Percentiles rank a stretch among this genome's conserved stretches.
Conservation (phyloP, 2,113 vertebrate genomes). For the Plectropomus leopardus region DNA sequence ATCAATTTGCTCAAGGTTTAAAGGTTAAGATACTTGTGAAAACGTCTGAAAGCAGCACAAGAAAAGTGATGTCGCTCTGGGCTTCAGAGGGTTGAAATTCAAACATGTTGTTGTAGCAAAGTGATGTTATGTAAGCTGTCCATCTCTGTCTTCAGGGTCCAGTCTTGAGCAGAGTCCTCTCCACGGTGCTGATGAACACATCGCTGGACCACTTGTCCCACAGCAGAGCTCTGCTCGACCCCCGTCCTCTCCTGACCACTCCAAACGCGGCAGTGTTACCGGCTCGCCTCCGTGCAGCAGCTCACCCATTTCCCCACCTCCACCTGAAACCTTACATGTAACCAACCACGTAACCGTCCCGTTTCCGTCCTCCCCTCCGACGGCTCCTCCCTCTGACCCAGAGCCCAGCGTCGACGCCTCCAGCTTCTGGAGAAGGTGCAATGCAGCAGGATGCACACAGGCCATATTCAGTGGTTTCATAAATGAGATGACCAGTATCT, state of each 20-base stretch:
- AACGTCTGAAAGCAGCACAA: no score
- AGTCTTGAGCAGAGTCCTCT: not conserved
- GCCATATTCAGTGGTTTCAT: constrained; percentile 75
- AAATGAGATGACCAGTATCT: constrained; percentile 64
- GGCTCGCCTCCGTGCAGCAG: not conserved
- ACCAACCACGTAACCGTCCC: not conserved
- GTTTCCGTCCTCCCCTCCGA: not conserved
- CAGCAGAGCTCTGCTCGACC: not conserved
- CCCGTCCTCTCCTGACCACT: not conserved
- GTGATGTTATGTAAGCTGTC: not conserved
- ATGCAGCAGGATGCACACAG: constrained; percentile 71
- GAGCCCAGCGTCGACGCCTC: not conserved
- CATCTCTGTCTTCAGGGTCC: constrained; percentile 8
- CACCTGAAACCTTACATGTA: not conserved
- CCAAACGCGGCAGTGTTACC: accelerated
- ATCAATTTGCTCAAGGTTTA: no score
- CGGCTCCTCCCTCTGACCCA: not conserved
- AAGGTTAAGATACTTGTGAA: no score
- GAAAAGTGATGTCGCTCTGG: no score
- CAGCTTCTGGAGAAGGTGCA: constrained; percentile 82
- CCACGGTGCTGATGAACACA: not conserved
- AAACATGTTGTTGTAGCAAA: no score
- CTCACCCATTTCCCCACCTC: not conserved
- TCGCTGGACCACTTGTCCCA: not conserved
- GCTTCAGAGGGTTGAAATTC: no score